Evolutionary conservation across 2,113 vertebrate genomes (phyloP), one percentile per base, ranked within the genome.

Genomic region (Sinocyclocheilus anophthalmus): DNA sequence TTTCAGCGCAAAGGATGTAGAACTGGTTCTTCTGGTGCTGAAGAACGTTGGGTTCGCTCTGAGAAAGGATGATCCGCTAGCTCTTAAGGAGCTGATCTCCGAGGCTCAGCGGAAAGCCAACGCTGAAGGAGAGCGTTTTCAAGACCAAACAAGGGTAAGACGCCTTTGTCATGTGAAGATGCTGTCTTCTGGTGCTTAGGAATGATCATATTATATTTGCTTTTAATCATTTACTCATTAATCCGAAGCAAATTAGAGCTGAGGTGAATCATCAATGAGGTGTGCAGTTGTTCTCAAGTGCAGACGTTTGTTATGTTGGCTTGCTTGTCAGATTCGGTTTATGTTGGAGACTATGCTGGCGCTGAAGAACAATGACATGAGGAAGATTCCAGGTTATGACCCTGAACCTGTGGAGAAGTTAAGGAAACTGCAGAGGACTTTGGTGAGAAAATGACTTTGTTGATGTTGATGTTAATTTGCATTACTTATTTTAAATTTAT

Each of bases 291-390:
- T 10, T 50, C 57, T 59, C 7, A 70, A 20, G 16, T 20, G 2
- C 0, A 76, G n/a, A 76, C n/a, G 3, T 37, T 24, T 65, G 3
- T 53, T 33, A 11, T 45, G 5, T 42, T 65, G 65, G n/a, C 39
- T 76, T 65, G 20, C 70, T 24, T 84, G 39, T 7, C 81, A 99
- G 98, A 90, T 98, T 84, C 95, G 96, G 0, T 99, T 99, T 84
- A 98, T 99, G 97, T 91, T 99, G 84, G 98, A 99, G 91, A 99
- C 96, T 0, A 97, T 99, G 97, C 16, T 99, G 93, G 98, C 97
- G 0, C 91, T 99, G 5, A 97, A 96, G 94, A 99, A 99, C 88
- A 99, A 99, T 0, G 97, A 99, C 69, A 94, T 99, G 96, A 91
- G 97, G 4, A 99, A 99, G 92, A 99, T 99, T 84, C 98, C 98